Percentiles rank a stretch among this genome's conserved stretches.
Conservation (phyloP, 2,797 vertebrate species). For the Graptemys geographica region DNA sequence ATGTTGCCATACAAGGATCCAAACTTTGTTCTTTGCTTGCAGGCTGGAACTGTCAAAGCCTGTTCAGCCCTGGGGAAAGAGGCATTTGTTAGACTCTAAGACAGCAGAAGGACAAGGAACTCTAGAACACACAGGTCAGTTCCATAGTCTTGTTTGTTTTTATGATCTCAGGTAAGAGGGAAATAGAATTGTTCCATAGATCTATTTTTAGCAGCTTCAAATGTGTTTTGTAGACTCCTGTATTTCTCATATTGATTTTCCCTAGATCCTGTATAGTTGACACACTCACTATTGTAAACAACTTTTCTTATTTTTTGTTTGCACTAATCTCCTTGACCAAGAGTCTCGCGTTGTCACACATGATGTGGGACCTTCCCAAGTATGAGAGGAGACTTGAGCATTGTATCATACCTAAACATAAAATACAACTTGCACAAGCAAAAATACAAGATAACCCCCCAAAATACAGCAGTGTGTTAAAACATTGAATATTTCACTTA, state of each 20-base stretch:
- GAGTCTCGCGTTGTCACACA: background rate
- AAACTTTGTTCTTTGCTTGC: background rate
- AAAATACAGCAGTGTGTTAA: background rate
- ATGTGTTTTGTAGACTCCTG: background rate
- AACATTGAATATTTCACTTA: background rate
- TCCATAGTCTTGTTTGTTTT: background rate
- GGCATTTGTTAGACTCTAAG: background rate
- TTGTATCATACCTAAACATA: background rate
- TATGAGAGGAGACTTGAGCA: background rate
- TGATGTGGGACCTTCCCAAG: background rate
- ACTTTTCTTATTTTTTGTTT: background rate
- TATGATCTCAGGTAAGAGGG: background rate
- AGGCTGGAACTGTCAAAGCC: too few species aligned
- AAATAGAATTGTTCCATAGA: background rate
- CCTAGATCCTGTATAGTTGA: background rate
- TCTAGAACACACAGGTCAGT: background rate
- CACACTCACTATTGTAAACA: background rate
- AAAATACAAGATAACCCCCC: background rate
- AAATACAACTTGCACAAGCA: background rate
- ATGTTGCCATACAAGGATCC: background rate
- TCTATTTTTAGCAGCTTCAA: background rate
- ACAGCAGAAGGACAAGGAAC: background rate
- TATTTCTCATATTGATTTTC: background rate
- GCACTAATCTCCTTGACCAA: background rate
- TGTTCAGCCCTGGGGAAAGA: background rate